These are phyloP conservation scores for Nysson spinosus DNA, from an alignment of 2,888 invertebrate genomes.

Conservation along the genomic window DNA sequence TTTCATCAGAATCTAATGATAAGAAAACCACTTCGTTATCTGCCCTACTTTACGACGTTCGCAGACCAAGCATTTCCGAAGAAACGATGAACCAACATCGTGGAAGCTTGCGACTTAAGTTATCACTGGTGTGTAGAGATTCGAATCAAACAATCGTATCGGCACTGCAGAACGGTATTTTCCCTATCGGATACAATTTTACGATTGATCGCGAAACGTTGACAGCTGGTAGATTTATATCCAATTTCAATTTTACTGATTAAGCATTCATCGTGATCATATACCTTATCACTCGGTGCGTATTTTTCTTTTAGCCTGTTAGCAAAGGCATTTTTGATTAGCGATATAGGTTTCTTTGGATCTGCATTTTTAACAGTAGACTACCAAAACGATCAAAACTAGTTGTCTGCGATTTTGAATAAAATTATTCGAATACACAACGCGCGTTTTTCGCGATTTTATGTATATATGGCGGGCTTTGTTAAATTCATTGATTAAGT, in stretches of 20 bases:
- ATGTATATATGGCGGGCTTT: no score
- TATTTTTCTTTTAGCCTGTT: no score
- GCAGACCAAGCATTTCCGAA: neutral
- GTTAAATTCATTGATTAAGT: no score
- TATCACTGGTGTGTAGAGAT: conserved; percentile 4
- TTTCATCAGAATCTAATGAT: conserved; percentile 16
- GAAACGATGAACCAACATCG: neutral
- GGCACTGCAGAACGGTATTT: neutral
- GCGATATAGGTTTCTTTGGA: no score
- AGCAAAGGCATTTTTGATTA: no score
- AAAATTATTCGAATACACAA: no score
- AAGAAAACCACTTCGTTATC: conserved; percentile 30
- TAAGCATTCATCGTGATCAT: neutral
- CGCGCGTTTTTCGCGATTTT: no score
- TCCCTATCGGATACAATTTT: neutral
- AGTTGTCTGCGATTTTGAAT: no score
- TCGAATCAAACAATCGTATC: conserved; percentile 10
- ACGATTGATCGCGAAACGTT: neutral
- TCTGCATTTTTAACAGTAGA: no score
- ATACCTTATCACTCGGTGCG: no score
- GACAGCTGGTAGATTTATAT: neutral
- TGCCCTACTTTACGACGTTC: conserved; percentile 31
- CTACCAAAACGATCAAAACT: no score
- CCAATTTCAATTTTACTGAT: neutral
- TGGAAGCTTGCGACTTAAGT: neutral